Conservation (phyloP, 2,888 invertebrate species). For the Xestia rhomboidea region DNA sequence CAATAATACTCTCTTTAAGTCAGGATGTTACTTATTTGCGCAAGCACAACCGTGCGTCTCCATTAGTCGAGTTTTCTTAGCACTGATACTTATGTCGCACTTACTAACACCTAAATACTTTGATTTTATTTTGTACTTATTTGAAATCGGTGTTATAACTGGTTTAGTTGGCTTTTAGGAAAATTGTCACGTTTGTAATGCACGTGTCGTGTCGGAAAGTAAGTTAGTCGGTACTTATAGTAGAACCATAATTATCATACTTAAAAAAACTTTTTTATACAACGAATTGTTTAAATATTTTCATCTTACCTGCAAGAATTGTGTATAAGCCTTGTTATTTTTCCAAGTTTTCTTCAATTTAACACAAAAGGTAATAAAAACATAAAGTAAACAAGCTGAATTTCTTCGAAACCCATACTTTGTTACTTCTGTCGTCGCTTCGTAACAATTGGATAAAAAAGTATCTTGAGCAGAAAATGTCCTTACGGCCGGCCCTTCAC, state of each 20-base stretch:
- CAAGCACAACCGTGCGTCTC: slow-evolving; percentile 64
- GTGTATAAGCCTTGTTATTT: neutral
- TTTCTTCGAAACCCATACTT: slow-evolving; percentile 59
- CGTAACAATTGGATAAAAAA: slow-evolving; percentile 83
- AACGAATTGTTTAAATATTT: neutral
- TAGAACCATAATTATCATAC: neutral
- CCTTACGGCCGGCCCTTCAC: slow-evolving; percentile 76
- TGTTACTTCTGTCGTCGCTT: slow-evolving; percentile 68
- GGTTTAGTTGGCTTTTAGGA: neutral
- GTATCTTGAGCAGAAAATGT: slow-evolving; percentile 77
- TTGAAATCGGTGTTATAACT: slow-evolving; percentile 14
- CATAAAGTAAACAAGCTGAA: slow-evolving; percentile 46
- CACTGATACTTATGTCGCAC: slow-evolving; percentile 46
- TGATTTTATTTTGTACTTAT: slow-evolving; percentile 46
- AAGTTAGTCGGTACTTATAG: neutral
- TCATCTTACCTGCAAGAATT: neutral
- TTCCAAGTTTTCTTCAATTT: slow-evolving; percentile 15
- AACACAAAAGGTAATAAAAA: slow-evolving; percentile 17
- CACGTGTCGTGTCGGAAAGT: neutral
- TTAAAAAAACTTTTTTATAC: neutral
- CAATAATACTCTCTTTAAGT: slow-evolving; percentile 18
- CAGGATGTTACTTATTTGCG: slow-evolving; percentile 61
- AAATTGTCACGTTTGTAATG: neutral
- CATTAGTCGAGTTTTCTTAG: slow-evolving; percentile 74
- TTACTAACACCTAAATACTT: slow-evolving; percentile 41